Percentiles rank a stretch among this genome's conserved stretches.
Evolutionary conservation across 2,888 invertebrate genomes (phyloP).

Genomic region (Apamea sordens): DNA sequence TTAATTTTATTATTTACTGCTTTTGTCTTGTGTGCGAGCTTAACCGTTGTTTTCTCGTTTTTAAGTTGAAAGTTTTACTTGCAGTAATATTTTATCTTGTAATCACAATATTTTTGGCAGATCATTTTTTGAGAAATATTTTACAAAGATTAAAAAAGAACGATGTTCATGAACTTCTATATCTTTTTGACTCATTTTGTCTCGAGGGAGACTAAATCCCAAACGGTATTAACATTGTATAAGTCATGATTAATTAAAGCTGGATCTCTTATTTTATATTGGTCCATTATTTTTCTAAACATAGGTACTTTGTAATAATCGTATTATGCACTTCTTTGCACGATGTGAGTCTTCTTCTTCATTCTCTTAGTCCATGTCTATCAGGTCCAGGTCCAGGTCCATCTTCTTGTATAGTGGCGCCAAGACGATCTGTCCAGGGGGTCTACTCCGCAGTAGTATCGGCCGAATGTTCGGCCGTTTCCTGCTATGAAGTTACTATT

Average conservation of each 20-base stretch:
- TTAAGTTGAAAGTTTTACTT: conserved; percentile 68
- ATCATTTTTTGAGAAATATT: conserved; percentile 46
- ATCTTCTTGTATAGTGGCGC: too few relatives aligned
- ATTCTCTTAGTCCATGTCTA: too few relatives aligned
- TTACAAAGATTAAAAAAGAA: conserved; percentile 44
- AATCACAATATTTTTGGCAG: conserved; percentile 68
- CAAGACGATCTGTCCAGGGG: too few relatives aligned
- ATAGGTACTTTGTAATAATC: background rate
- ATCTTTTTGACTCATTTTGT: conserved; percentile 29
- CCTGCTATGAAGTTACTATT: too few relatives aligned
- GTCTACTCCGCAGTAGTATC: too few relatives aligned
- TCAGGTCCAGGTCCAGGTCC: too few relatives aligned
- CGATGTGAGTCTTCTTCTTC: too few relatives aligned
- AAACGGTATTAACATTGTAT: background rate
- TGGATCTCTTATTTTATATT: background rate
- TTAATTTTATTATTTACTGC: conserved; percentile 84
- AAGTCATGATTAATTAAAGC: background rate
- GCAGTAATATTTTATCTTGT: conserved; percentile 58
- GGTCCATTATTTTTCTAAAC: background rate
- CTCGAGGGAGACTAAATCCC: background rate
- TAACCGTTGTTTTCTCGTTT: conserved; percentile 69
- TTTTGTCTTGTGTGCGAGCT: conserved; percentile 77
- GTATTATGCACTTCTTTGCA: background rate
- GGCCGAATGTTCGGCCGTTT: too few relatives aligned
- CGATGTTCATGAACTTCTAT: conserved; percentile 33